phyloP scores from a whole-genome alignment of 2,113 vertebrate species.

The Castor canadensis region DNA sequence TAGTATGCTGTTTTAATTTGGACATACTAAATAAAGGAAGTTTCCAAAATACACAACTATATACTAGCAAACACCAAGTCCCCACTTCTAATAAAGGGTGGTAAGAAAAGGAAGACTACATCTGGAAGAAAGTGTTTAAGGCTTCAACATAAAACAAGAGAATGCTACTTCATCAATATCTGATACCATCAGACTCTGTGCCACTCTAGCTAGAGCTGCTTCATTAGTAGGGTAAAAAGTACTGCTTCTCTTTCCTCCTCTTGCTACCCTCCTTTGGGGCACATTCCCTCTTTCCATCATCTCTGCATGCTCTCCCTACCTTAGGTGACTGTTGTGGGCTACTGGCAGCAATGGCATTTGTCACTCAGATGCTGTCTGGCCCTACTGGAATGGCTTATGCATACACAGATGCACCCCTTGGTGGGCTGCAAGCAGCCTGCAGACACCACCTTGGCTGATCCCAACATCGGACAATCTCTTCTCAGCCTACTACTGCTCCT shows the following conservation, averaged over 20 bases:
- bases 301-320: background rate
- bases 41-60: constrained; percentile 43
- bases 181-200: background rate
- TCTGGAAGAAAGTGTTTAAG: background rate
- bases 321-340: background rate
- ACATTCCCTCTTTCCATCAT: background rate
- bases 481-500: background rate
- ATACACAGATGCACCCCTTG: background rate
- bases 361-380: background rate
- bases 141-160: background rate
- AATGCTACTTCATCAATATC: background rate
- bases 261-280: background rate
- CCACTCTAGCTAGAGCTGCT: background rate
- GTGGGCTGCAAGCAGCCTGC: background rate
- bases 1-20: constrained; percentile 12
- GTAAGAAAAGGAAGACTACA: background rate
- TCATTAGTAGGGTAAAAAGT: background rate
- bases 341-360: background rate
- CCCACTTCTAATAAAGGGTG: background rate
- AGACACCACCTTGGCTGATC: background rate
- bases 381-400: background rate
- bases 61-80: constrained; percentile 6
- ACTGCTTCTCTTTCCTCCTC: background rate
- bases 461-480: background rate
- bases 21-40: constrained; percentile 19